Base-by-base conservation (phyloP, 2,888 invertebrate genomes). In the Netelia virgata region DNA sequence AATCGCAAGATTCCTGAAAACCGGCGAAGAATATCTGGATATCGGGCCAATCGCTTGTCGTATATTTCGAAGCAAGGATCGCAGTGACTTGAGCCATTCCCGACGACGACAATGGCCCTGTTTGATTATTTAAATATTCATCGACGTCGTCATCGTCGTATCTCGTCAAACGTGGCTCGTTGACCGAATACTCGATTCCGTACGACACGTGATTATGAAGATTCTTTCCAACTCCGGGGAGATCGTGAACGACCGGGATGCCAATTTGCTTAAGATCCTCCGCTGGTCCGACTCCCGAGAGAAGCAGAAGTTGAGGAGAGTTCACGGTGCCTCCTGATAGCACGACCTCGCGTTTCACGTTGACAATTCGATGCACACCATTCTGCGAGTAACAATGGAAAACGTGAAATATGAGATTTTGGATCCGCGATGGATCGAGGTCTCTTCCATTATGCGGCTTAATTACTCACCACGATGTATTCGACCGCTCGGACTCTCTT, bases 201-300 rank as follows among this genome's bases (percentile, higher is more conserved):
- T 95, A 95, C 0, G 96, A 95, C 0, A 96, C 95, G 86, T 96
- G 96, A 90, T 96, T 96, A 86, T 96, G 96, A 0, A 96, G 92
- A 90, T 96, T 96, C 90, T 95, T 95, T 0, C 96, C 96, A 0
- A 96, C 96, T 0, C 96, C 96, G 0, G 96, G 96, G 23, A 96
- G 92, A 85, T 96, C 94, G 70, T 95, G 94, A 18, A 96, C 94
- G 8, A 95, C 94, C 0, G 94, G 94, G 59, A 96, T 95, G 47
- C 95, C 95, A 78, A 95, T 94, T 61, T 94, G 94, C 66, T 95
- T 90, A 8, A 96, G 91, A 3, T 95, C 95, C 3, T 94, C 93
- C 87, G 94, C 95, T 0, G 96, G 96, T 0, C 96, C 96, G 10
- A 96, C 94, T n/a, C 96, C 96, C 0, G 96, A 96, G 2, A 96